These are phyloP conservation scores for Myotis davidii DNA, from an alignment of 2,113 vertebrate species.

Conservation along the genomic window DNA sequence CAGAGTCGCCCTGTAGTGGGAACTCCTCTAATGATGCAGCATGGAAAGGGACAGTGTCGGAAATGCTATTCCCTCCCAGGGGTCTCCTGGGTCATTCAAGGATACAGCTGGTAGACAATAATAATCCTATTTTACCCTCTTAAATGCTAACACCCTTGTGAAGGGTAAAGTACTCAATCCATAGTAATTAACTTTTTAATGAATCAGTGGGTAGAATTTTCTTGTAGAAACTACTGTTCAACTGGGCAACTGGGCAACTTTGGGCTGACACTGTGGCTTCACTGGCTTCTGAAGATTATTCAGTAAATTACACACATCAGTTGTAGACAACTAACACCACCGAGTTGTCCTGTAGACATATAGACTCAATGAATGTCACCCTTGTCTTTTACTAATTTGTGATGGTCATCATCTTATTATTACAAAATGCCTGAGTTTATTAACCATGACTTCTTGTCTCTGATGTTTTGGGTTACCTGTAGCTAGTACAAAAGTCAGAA, in stretches of 20 bases:
- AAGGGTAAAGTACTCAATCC: background rate
- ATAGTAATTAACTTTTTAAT: background rate
- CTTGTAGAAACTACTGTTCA: background rate
- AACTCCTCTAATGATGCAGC: background rate
- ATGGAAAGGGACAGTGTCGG: too few species aligned
- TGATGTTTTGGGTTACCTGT: constrained; percentile 70
- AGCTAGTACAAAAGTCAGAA: constrained; percentile 51
- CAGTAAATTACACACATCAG: background rate
- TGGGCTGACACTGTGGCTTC: background rate
- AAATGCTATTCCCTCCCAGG: background rate
- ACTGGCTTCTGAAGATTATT: background rate
- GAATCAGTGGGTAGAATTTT: background rate
- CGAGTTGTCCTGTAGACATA: background rate
- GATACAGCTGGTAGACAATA: background rate
- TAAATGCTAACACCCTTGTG: background rate
- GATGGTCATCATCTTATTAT: constrained; percentile 49
- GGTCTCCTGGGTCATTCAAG: background rate
- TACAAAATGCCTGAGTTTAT: constrained; percentile 71
- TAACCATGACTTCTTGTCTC: constrained; percentile 72
- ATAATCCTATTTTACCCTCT: background rate
- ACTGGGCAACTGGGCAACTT: background rate
- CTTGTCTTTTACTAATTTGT: constrained; percentile 53
- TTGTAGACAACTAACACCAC: background rate
- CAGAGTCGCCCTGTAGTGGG: accelerated
- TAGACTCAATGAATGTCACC: background rate